These are phyloP conservation scores for Mustela lutreola DNA, from an alignment of 2,113 vertebrate species.

Conservation along the genomic window DNA sequence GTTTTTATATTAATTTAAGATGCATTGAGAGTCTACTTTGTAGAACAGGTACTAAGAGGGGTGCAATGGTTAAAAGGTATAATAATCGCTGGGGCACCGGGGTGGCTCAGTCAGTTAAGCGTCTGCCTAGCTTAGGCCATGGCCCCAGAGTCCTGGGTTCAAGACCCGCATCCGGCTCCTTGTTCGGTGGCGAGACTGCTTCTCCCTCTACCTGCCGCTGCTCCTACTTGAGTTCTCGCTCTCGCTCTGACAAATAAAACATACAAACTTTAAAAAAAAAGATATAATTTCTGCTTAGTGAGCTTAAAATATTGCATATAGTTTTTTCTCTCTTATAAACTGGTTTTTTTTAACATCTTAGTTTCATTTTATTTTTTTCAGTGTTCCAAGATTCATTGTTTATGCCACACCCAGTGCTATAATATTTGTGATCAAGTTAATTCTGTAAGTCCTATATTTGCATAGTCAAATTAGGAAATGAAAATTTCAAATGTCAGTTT, in stretches of 20 bases:
- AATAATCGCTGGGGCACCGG: neutral
- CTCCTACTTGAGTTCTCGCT: neutral
- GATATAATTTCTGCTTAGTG: neutral
- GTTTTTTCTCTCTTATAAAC: neutral
- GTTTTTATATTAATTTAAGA: neutral
- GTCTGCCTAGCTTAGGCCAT: neutral
- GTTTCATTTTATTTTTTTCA: too few relatives aligned
- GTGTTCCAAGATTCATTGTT: too few relatives aligned
- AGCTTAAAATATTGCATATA: neutral
- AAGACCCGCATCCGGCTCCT: neutral
- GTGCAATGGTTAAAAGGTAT: neutral
- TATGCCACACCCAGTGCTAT: neutral
- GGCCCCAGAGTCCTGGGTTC: too few relatives aligned
- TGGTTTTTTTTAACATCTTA: too few relatives aligned
- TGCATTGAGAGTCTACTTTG: neutral
- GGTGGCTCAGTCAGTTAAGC: neutral
- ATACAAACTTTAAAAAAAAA: neutral
- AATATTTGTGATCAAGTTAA: neutral
- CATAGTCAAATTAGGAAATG: neutral
- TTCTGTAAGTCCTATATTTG: neutral
- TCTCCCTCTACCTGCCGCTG: neutral
- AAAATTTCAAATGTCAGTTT: neutral
- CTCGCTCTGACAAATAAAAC: neutral
- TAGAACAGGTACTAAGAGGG: neutral
- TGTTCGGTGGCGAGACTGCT: neutral